Evolutionary conservation across 2,888 invertebrate species (phyloP).

Genomic region (Ophion costatus): DNA sequence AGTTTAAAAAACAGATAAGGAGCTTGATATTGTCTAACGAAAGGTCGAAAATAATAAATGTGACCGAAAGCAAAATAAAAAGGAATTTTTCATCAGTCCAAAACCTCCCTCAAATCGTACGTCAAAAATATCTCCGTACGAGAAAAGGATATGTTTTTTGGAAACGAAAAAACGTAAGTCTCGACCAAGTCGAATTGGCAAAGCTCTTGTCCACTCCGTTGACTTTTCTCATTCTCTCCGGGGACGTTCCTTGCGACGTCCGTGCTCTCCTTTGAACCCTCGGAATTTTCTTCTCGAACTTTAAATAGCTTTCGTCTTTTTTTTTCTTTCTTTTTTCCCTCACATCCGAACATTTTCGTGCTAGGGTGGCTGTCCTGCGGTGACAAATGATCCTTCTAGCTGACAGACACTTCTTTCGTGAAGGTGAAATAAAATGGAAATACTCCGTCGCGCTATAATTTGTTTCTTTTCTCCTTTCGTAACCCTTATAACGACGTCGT

Average conservation of each 20-base stretch:
- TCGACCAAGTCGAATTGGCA: slow-evolving; percentile 30
- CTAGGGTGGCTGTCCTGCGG: neutral
- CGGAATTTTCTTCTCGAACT: slow-evolving; percentile 40
- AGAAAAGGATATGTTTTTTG: neutral
- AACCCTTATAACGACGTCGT: neutral
- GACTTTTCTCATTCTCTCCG: slow-evolving; percentile 31
- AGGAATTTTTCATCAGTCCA: neutral
- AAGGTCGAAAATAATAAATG: neutral
- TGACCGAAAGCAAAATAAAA: neutral
- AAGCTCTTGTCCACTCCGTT: slow-evolving; percentile 6
- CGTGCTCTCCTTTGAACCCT: slow-evolving; percentile 37
- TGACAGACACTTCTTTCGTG: slow-evolving; percentile 1
- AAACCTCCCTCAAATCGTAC: neutral
- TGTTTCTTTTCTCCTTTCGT: neutral
- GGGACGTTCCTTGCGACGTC: neutral
- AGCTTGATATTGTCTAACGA: neutral
- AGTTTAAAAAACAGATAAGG: neutral
- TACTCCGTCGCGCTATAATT: neutral
- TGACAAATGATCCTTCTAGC: slow-evolving; percentile 17
- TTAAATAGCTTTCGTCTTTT: slow-evolving; percentile 33
- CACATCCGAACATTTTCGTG: neutral
- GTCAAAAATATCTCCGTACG: neutral
- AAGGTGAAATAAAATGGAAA: slow-evolving; percentile 1
- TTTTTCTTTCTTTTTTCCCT: slow-evolving; percentile 14
- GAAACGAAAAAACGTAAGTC: neutral